Evolutionary conservation across 1,140 invertebrate genomes (phyloP), one percentile per base, ranked within the genome.

Genomic region (Sinella curviseta): DNA sequence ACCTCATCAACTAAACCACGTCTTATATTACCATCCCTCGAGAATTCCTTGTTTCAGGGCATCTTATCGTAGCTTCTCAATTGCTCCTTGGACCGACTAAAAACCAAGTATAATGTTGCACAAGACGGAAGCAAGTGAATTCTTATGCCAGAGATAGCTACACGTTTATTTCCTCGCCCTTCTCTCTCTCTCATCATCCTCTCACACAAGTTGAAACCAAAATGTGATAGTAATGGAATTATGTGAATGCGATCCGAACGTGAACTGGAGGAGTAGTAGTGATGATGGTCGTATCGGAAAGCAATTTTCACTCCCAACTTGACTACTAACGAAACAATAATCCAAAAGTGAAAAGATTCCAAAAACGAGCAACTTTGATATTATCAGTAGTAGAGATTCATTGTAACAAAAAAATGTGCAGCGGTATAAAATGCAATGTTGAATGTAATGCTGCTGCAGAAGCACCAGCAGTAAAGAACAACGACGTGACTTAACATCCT

Each of bases 271-370:
- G 24, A 26, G 26, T 8, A n/a, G 8, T 14, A 8, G 24, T 26
- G 26, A 65, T n/a, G 16, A 65, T n/a, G 57, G 24, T 14, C 8
- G 26, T 26, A 26, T 65, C 26, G 57, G 57, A n/a, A 65, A 65
- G 3, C 26, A 26, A 16, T 65, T 16, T 26, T 26, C 57, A 16
- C 16, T 65, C 57, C 24, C 24, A 26, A 20, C 39, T 48, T 48
- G 39, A 48, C 20, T 48, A 48, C 39, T 48, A 12, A 12, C 8
- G 20, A 65, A 4, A 26, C 26, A 65, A 65, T 4, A 65, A 12
- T n/a, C 57, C 57, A 65, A 20, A 65, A 65, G 57, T 65, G 57
- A 65, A 65, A 26, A 65, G 57, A n/a, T 65, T 65, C 57, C 57
- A 65, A 26, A 14, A 8, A n/a, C 16, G 4, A 26, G 57, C 57